Evolutionary conservation across 2,888 invertebrate genomes (phyloP).

Genomic region (Caenorhabditis sp.): DNA sequence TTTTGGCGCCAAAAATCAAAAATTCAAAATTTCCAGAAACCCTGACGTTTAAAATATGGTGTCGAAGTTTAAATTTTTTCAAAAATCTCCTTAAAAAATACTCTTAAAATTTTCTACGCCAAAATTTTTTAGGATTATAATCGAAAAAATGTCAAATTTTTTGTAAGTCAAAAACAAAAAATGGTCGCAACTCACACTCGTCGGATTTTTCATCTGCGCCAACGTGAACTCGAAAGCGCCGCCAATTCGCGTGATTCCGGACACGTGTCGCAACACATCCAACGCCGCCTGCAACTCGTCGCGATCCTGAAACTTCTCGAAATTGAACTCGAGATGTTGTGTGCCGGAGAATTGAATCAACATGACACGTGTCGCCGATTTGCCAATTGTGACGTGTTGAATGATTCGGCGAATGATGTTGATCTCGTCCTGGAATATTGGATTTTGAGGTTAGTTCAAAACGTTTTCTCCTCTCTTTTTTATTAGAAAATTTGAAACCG

Average conservation of each 20-base stretch:
- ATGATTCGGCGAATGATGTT: conserved; percentile 67
- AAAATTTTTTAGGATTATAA: too few species aligned
- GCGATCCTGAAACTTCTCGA: conserved; percentile 61
- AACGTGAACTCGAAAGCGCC: conserved; percentile 66
- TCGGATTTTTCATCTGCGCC: conserved; percentile 49
- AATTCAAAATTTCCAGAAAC: too few species aligned
- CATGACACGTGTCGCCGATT: conserved; percentile 65
- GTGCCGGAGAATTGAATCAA: conserved; percentile 70
- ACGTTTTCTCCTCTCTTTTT: too few species aligned
- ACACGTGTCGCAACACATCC: conserved; percentile 64
- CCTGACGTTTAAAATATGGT: too few species aligned
- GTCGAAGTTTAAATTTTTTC: too few species aligned
- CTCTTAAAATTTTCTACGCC: too few species aligned
- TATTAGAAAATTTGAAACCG: too few species aligned
- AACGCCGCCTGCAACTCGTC: conserved; percentile 62
- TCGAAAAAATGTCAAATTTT: too few species aligned
- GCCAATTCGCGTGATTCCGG: conserved; percentile 69
- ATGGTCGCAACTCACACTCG: conserved; percentile 53
- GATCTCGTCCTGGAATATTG: conserved; percentile 58
- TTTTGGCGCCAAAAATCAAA: too few species aligned
- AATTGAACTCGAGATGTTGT: conserved; percentile 68
- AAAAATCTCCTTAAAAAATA: too few species aligned
- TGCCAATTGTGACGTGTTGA: conserved; percentile 65
- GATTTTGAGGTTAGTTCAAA: neutral
- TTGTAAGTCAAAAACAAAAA: too few species aligned